Percentiles rank a stretch among this genome's conserved stretches.
Evolutionary conservation across 2,113 vertebrate genomes (phyloP).

Genomic region (Neomonachus schauinslandi): DNA sequence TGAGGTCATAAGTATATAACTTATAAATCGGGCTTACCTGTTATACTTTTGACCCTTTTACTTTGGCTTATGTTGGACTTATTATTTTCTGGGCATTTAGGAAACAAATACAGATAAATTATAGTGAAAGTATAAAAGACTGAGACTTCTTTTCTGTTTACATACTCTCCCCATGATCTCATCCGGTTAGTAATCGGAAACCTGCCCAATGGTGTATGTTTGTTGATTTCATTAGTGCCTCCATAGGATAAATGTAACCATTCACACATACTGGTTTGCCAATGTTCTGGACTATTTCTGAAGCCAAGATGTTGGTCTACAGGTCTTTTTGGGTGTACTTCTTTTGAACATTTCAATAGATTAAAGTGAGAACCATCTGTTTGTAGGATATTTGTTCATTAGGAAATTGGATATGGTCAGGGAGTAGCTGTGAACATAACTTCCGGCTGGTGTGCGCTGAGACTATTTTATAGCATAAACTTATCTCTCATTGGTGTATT

Average conservation of each 20-base stretch:
- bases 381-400: constrained; percentile 20
- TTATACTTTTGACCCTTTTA: not conserved
- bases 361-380: not conserved
- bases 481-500: not conserved
- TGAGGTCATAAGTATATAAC: not conserved
- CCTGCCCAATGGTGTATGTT: not conserved
- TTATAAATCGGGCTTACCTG: not conserved
- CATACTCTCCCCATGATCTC: not conserved
- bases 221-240: not conserved
- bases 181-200: not conserved
- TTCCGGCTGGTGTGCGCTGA: not conserved
- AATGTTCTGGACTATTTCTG: not conserved
- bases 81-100: not conserved
- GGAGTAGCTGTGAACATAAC: not conserved
- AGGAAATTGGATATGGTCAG: constrained; percentile 42
- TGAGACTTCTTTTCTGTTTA: not conserved
- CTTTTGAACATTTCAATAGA: not conserved
- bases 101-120: not conserved
- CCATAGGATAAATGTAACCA: not conserved
- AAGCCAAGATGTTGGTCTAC: not conserved
- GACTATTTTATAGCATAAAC: not conserved
- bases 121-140: not conserved
- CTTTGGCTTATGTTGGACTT: not conserved
- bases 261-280: not conserved
- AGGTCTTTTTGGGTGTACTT: not conserved